Conservation (phyloP, 2,888 invertebrate species). For the Cephus pulcher region DNA sequence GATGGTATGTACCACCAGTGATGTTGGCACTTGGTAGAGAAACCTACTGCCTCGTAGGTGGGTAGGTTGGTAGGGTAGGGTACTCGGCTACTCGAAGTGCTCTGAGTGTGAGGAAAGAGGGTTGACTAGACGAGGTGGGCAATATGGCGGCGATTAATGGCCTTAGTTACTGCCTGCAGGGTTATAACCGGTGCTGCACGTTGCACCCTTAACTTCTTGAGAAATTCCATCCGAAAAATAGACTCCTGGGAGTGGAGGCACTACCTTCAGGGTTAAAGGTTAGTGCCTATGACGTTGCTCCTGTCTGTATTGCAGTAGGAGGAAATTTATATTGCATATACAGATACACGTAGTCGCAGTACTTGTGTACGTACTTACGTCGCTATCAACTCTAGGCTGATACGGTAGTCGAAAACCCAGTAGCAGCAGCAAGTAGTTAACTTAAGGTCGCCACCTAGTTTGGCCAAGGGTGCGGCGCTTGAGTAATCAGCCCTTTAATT, state of each 20-base stretch:
- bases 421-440: not conserved
- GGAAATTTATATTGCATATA: not conserved
- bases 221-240: not conserved
- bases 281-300: not conserved
- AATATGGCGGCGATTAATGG: slow-evolving; percentile 59
- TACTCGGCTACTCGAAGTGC: not conserved
- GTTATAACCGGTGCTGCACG: not conserved
- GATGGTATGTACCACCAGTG: not conserved
- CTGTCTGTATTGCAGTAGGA: not conserved
- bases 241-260: not conserved
- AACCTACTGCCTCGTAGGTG: not conserved
- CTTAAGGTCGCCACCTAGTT: not conserved
- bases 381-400: not conserved
- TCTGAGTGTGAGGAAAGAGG: slow-evolving; percentile 29
- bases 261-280: not conserved
- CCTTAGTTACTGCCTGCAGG: slow-evolving; percentile 36
- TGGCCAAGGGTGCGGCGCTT: slow-evolving; percentile 34
- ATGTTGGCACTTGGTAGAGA: not conserved
- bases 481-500: slow-evolving; percentile 51
- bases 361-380: not conserved
- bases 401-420: not conserved
- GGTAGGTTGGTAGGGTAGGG: not conserved
- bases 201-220: not conserved
- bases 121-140: slow-evolving; percentile 51
- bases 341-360: not conserved